Conservation (phyloP, 2,888 invertebrate species). For the Stegana nigrithorax region DNA sequence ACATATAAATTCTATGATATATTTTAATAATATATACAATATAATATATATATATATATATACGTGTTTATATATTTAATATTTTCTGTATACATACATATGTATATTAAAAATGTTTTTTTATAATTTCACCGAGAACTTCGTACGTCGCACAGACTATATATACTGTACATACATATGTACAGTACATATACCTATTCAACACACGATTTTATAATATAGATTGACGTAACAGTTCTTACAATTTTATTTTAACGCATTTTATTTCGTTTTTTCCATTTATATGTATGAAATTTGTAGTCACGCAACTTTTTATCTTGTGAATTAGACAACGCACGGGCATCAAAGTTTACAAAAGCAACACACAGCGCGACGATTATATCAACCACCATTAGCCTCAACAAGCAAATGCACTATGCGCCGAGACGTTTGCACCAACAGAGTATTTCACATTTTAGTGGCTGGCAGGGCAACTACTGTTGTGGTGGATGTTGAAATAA, state of each 20-base stretch:
- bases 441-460: conserved; percentile 28
- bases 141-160: too few relatives aligned
- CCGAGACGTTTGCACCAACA: conserved; percentile 56
- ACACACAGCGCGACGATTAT: conserved; percentile 49
- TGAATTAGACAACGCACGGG: conserved; percentile 20
- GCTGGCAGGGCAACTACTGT: too few relatives aligned
- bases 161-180: too few relatives aligned
- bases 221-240: conserved; percentile 13
- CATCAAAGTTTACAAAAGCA: conserved; percentile 53
- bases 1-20: too few relatives aligned
- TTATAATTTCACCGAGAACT: too few relatives aligned
- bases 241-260: conserved; percentile 13
- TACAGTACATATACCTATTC: neutral
- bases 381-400: conserved; percentile 44
- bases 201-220: conserved; percentile 1
- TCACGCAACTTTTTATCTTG: conserved; percentile 27
- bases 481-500: too few relatives aligned
- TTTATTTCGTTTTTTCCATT: conserved; percentile 22
- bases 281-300: too few relatives aligned
- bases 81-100: too few relatives aligned
- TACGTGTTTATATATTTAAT: too few relatives aligned
- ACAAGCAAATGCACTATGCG: conserved; percentile 35
- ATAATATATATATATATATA: too few relatives aligned
- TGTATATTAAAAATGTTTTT: too few relatives aligned
- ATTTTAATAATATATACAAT: too few relatives aligned